Conservation (phyloP, 2,113 vertebrate species). For the Cnemophilus loriae region DNA sequence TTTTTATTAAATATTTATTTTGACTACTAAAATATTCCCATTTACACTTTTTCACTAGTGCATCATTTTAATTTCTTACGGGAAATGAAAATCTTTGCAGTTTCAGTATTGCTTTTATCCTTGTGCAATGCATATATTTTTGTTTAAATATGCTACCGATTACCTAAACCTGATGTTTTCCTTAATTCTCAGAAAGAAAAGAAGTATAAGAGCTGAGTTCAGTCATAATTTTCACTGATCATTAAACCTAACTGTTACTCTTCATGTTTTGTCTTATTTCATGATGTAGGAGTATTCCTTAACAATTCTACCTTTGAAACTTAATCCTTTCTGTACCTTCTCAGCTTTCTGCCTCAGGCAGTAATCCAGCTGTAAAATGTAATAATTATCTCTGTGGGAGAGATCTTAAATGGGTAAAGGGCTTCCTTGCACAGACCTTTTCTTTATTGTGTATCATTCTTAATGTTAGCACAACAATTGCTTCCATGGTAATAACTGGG, state of each 20-base stretch:
- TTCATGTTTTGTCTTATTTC: neutral
- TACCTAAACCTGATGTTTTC: neutral
- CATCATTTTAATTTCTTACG: slow-evolving; percentile 19
- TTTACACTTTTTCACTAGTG: neutral
- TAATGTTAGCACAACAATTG: neutral
- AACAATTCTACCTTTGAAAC: neutral
- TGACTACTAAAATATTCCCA: slow-evolving; percentile 62
- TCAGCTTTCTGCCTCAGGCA: neutral
- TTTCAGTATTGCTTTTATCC: neutral
- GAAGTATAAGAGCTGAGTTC: neutral
- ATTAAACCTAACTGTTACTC: slow-evolving; percentile 13
- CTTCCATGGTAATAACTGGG: neutral
- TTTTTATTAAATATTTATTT: slow-evolving; percentile 76
- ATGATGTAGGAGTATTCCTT: neutral
- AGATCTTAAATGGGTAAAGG: neutral
- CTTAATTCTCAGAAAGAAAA: neutral
- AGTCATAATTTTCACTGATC: neutral
- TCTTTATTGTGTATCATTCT: neutral
- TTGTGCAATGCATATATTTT: slow-evolving; percentile 18
- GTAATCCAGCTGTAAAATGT: neutral
- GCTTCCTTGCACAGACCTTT: neutral
- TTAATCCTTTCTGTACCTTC: neutral
- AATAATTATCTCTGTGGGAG: neutral
- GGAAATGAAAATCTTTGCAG: neutral
- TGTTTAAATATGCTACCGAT: neutral